A percentile compares a stretch with the other conserved stretches of the same genome.
Conservation (phyloP, 2,888 invertebrate genomes). For the Dolichomitus sp. region DNA sequence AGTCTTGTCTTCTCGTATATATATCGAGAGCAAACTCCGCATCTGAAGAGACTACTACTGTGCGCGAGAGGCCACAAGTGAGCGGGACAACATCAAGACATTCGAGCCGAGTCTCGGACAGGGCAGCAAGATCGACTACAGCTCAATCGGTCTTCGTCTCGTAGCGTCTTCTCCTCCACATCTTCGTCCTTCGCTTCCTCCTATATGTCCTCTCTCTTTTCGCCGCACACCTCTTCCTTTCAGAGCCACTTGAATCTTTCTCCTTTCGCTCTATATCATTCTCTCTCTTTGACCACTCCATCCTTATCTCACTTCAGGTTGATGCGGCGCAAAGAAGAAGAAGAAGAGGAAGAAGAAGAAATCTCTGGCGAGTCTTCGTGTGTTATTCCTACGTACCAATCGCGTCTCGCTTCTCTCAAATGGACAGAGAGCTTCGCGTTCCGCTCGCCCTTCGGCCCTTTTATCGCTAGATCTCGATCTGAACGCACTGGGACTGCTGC, state of each 20-base stretch:
- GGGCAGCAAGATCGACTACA: constrained; percentile 85
- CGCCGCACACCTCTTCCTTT: constrained; percentile 25
- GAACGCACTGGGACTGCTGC: constrained; percentile 42
- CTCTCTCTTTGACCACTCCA: constrained; percentile 29
- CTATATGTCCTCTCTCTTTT: constrained; percentile 51
- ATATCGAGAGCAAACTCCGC: constrained; percentile 51
- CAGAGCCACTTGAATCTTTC: constrained; percentile 2
- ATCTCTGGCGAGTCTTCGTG: constrained; percentile 47
- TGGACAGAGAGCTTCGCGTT: constrained; percentile 33
- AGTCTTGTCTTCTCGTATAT: constrained; percentile 25
- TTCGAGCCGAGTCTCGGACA: constrained; percentile 81
- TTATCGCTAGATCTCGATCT: constrained; percentile 65
- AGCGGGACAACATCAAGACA: constrained; percentile 81
- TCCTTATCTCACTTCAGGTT: not conserved
- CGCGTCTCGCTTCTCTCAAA: constrained; percentile 28
- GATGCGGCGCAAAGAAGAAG: constrained; percentile 4
- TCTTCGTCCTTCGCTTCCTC: constrained; percentile 44
- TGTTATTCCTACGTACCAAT: constrained; percentile 45
- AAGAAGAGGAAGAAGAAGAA: not conserved
- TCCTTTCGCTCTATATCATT: constrained; percentile 23
- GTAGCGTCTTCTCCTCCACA: constrained; percentile 70
- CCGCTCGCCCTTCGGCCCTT: constrained; percentile 60
- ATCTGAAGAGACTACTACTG: constrained; percentile 33
- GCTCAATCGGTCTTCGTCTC: constrained; percentile 85
- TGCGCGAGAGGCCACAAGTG: constrained; percentile 28